Evolutionary conservation across 2,113 vertebrate species (phyloP), one percentile per base, ranked within the genome.

Genomic region (Picathartes gymnocephalus): DNA sequence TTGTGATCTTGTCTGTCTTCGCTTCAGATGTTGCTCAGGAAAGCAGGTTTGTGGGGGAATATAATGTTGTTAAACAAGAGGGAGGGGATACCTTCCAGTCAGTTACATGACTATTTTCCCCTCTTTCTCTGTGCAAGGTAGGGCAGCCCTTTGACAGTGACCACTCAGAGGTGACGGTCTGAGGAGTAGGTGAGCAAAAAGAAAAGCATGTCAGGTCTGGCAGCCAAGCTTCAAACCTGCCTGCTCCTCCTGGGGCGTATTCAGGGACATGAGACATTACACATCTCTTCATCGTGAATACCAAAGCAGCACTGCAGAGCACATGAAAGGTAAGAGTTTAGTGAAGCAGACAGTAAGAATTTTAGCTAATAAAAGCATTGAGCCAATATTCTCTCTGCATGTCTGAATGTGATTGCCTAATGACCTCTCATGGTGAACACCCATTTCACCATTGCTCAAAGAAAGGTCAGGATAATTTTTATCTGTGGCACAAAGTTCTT

Each of bases 301-400:
- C 23, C 76, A 81, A 92, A 93, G 85, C 50, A 86, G 66, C 58
- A 20, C 37, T 0, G 0, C 45, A 35, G 18, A 42, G 35, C 16
- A 80, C 71, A 53, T 48, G 85, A 90, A 90, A 94, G 37, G 18
- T 25, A 61, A 44, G 56, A n/a, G 45, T 76, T 88, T 82, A 88
- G 76, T 92, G 90, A 92, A 90, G 90, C 66, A 58, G 66, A 39
- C 78, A 82, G 62, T 24, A 65, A 42, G 68, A 69, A 42, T 39
- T 94, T 90, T 88, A 88, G 62, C 79, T 92, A 90, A 94, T 92
- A 72, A 86, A 95, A 90, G 53, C 71, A 73, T 6, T 65, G 54
- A 92, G 65, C 45, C 50, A 80, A 50, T 88, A 87, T 81, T 60
- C 53, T 60, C 53, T 65, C 92, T 76, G 37, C 61, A 11, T 92